Evolutionary conservation across 2,797 vertebrate species (phyloP), one percentile per base, ranked within the genome.

Genomic region (Anguilla anguilla): DNA sequence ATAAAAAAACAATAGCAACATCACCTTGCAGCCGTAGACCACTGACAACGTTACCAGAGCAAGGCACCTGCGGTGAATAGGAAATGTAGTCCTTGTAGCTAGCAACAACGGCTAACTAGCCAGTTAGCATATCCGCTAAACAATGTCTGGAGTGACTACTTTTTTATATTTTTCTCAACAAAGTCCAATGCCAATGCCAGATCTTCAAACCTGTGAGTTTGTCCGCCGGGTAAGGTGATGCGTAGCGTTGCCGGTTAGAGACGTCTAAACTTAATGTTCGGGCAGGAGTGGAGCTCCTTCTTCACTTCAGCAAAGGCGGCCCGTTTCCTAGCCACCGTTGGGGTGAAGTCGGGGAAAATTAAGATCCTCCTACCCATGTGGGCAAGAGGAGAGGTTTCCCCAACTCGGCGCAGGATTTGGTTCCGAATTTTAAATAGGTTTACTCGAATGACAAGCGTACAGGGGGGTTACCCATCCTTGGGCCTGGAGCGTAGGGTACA

Each of bases 271-370:
- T n/a, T 55, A 19, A 61, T 61, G 13, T 61, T 61, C 22, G 15
- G 59, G 59, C 59, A 61, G 3, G 59, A 64, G 22, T 51, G 72
- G 6, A 81, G 86, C 15, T 53, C 15, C 49, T 59, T 77, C 57
- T 0, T 49, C 39, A 87, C 81, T 13, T 87, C 25, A 6, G 35
- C 59, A 13, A 53, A 69, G 11, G 69, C 55, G 15, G 35, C 69
- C 77, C 84, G 51, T n/a, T 83, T 84, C 85, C 57, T 87, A 22
- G 88, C 67, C 19, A 83, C 64, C 19, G 83, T 51, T 6, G 69
- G 43, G 22, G 69, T 84, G n/a, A 53, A 83, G 49, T 85, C 83
- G 0, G 83, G 83, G 22, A 88, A 88, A 5, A 85, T 85, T 4
- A n/a, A 57, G 9, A 85, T 61, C 25, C 43, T 43, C 35, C 49